Evolutionary conservation across 2,888 invertebrate species (phyloP).

Genomic region (Halictus quadricinctus): DNA sequence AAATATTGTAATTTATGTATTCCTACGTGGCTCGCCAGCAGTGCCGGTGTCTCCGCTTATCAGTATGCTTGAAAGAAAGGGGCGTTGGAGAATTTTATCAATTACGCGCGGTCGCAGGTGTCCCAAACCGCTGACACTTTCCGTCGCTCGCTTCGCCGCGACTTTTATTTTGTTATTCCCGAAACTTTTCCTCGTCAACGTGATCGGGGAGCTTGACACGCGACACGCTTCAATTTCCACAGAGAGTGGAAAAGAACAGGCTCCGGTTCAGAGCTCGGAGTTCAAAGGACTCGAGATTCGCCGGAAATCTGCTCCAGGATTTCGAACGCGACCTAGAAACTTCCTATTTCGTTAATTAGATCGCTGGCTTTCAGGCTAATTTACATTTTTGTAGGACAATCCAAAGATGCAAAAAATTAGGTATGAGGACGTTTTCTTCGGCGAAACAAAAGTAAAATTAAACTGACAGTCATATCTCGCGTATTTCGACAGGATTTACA

Average conservation of each 20-base stretch:
- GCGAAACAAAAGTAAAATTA: no score
- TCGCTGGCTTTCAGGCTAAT: neutral
- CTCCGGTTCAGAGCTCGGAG: neutral
- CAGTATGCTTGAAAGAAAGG: neutral
- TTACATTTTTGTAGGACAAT: neutral
- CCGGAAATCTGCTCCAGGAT: neutral
- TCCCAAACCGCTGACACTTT: neutral
- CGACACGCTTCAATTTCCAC: neutral
- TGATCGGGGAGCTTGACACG: neutral
- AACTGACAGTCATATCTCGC: no score
- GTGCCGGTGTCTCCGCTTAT: neutral
- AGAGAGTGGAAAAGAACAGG: neutral
- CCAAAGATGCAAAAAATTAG: neutral
- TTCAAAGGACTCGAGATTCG: neutral
- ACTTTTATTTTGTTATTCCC: neutral
- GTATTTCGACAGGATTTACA: no score
- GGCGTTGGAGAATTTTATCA: neutral
- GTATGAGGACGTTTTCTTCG: neutral
- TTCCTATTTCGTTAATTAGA: neutral
- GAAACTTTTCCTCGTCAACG: neutral
- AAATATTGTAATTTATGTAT: neutral
- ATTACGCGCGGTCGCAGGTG: constrained; percentile 19
- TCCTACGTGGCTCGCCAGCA: no score
- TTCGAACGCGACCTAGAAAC: neutral
- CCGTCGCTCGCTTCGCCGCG: neutral